Evolutionary conservation across 2,797 vertebrate genomes (phyloP).

Genomic region (Graptemys geographica): DNA sequence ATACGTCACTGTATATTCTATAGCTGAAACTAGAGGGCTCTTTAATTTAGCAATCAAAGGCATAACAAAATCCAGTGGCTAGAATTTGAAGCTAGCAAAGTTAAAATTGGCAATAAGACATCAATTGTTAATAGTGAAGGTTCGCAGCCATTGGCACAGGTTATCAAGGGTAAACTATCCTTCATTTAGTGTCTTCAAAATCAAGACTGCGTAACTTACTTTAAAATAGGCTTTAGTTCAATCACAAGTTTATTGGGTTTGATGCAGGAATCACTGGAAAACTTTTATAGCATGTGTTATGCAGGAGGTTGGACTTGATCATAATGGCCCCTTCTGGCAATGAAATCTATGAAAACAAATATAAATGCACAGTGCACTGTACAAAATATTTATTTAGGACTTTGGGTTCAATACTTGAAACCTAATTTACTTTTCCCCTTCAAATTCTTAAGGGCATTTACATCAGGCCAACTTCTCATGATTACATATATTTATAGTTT

Average conservation of each 20-base stretch:
- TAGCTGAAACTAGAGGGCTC: not conserved
- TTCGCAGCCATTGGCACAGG: not conserved
- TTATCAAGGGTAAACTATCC: not conserved
- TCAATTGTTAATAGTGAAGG: not conserved
- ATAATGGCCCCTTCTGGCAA: slow-evolving; percentile 39
- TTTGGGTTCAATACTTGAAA: slow-evolving; percentile 46
- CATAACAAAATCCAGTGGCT: not conserved
- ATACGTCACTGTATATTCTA: not conserved
- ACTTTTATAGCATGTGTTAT: not conserved
- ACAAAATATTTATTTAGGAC: slow-evolving; percentile 27
- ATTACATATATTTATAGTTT: slow-evolving; percentile 58
- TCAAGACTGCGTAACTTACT: not conserved
- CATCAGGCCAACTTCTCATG: slow-evolving; percentile 36
- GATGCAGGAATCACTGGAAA: not conserved
- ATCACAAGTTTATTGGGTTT: not conserved
- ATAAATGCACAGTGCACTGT: slow-evolving; percentile 28
- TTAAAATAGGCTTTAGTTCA: not conserved
- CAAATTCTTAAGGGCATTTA: slow-evolving; percentile 45
- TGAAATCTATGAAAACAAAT: slow-evolving; percentile 27
- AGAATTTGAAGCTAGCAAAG: not conserved
- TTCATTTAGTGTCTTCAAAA: not conserved
- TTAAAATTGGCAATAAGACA: not conserved
- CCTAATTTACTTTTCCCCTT: slow-evolving; percentile 14
- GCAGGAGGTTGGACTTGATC: not conserved
- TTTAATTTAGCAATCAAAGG: not conserved